Conservation (phyloP, 2,797 vertebrate genomes). For the Phylloscopus collybita region DNA sequence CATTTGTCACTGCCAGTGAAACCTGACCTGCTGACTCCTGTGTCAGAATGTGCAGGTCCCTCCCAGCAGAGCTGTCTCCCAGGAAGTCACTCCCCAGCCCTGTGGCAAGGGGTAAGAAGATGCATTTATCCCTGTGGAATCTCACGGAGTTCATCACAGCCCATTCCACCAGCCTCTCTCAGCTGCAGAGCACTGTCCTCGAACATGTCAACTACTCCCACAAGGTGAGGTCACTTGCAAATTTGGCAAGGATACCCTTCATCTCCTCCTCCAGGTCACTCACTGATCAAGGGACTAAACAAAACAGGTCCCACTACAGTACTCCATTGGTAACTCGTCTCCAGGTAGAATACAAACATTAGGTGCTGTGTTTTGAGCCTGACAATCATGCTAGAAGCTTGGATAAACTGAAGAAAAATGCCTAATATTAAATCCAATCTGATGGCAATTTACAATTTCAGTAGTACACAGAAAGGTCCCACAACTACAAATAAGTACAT, state of each 20-base stretch:
- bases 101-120: neutral
- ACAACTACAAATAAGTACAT: neutral
- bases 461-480: neutral
- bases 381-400: neutral
- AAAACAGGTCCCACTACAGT: neutral
- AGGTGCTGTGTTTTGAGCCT: neutral
- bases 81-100: neutral
- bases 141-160: accelerated
- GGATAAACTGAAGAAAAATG: neutral
- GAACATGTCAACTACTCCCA: accelerated
- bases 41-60: neutral
- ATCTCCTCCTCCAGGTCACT: neutral
- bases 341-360: neutral
- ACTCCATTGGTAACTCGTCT: neutral
- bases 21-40: neutral
- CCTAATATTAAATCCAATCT: neutral
- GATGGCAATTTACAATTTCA: neutral
- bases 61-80: neutral
- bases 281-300: neutral
- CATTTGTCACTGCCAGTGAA: neutral
- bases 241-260: neutral
- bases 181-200: neutral
- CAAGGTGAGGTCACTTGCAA: neutral
- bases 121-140: neutral
- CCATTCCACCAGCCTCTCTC: neutral